Evolutionary conservation across 2,888 invertebrate species (phyloP), one percentile per base, ranked within the genome.

Genomic region (Rhagonycha fulva): DNA sequence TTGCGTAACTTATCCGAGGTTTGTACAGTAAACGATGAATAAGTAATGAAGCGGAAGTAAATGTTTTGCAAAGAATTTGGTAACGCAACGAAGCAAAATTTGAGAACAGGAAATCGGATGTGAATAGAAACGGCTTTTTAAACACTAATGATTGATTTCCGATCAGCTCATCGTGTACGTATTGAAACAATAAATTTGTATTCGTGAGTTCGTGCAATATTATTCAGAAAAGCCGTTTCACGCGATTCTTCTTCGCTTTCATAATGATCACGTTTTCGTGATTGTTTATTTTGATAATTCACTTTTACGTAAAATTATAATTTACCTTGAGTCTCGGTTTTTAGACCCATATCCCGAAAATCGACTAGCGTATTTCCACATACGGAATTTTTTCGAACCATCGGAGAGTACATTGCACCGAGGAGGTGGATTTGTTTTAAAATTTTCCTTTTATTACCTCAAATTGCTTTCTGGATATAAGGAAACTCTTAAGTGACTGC

Each of bases 201-300:
- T 66, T 66, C 63, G 63, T 66, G 63, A 66, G 19, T 66, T 66
- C 63, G 63, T 66, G 63, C 23, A 19, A 26, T 66, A 26, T 23
- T n/a, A 24, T 66, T 66, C 9, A 66, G 26, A 66, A 66, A 66
- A 66, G 12, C 23, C 11, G 63, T 66, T 66, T 66, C 26, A 66
- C 24, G 63, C 63, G 26, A 66, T 24, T 66, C 63, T 66, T 66
- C 63, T 66, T 66, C 63, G 26, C 63, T 66, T 66, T n/a, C 63
- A 66, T 26, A 23, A 66, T 24, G 19, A 66, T 24, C 63, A 66
- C 63, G 63, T 66, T 66, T 66, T 66, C 63, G 63, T 66, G 26
- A 24, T 14, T 66, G 23, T 26, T 24, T 24, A 26, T 66, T 24
- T 23, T 7, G 14, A 11, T 66, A 66, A 66, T 23, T 24, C n/a